These are phyloP conservation scores for Colletes collaris DNA, from an alignment of 2,888 invertebrate genomes.

Conservation along the genomic window DNA sequence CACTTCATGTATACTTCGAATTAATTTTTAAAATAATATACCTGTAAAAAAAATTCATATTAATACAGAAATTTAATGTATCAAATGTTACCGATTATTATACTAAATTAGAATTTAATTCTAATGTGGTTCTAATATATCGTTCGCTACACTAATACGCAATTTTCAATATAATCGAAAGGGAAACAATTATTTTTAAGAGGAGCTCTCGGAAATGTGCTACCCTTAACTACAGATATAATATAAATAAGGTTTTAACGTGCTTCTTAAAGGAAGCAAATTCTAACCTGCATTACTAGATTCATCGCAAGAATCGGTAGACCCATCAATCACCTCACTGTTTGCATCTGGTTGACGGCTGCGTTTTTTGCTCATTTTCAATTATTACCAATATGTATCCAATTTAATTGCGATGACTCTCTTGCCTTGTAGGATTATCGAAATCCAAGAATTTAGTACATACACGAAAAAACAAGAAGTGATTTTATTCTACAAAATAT, in stretches of 20 bases:
- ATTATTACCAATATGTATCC: constrained; percentile 23
- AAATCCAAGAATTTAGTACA: constrained; percentile 22
- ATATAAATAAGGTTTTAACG: background rate
- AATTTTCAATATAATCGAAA: background rate
- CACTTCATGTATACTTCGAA: too few relatives aligned
- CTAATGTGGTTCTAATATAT: background rate
- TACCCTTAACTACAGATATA: background rate
- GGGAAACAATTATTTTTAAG: background rate
- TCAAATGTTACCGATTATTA: background rate
- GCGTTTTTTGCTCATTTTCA: constrained; percentile 88
- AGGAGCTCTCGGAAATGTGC: background rate
- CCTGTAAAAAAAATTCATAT: background rate
- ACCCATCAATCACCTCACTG: constrained; percentile 85
- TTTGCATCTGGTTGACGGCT: constrained; percentile 88
- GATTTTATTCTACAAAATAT: constrained; percentile 10
- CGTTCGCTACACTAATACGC: background rate
- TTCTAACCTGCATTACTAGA: constrained; percentile 73
- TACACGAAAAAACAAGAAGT: constrained; percentile 51
- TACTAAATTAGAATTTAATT: background rate
- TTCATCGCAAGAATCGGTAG: constrained; percentile 90
- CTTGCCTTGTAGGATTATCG: background rate
- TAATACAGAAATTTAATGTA: background rate
- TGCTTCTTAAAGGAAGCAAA: background rate
- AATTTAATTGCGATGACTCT: background rate
- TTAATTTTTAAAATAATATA: too few relatives aligned